Evolutionary conservation across 2,113 vertebrate species (phyloP), one percentile per base, ranked within the genome.

Genomic region (Ondatra zibethicus): DNA sequence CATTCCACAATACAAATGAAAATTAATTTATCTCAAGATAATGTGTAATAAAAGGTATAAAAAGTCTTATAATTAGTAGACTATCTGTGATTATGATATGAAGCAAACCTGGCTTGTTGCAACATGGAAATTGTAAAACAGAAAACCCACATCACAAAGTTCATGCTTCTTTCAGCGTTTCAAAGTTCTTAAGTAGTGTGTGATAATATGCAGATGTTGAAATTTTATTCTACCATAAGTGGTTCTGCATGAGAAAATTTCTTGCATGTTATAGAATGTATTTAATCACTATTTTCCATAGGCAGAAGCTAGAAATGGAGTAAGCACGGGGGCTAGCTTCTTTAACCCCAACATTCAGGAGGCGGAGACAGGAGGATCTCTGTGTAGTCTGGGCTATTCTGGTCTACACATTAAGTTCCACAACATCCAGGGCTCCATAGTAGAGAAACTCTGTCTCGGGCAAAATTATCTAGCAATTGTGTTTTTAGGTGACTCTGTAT

Each of bases 281-380:
- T n/a, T n/a, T 81, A 52, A 39, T n/a, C 21, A 25, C 12, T n/a
- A n/a, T 25, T 81, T 55, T 21, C 0, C 21, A 25, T 58, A 10
- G 19, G 36, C 23, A 80, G 33, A 80, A 21, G 31, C 8, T 80
- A 80, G 77, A 36, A 47, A 80, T 80, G 31, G 8, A 52, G 17
- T 33, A 80, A 31, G 8, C 9, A 52, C 36, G 8, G 17, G 2
- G 31, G 8, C 0, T 36, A 4, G 2, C 17, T 21, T 33, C 9
- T 9, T 50, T 50, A 77, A 17, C 36, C 9, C 8, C 2, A 52
- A 80, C 17, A 23, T 52, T 33, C 31, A 52, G 8, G 9, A 80
- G 17, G 31, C 16, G 21, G 7, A 80, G 31, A 55, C 2, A 36
- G 47, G 77, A 36, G 4, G 47, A 80, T 52, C 17, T 52, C 17